phyloP scores from a whole-genome alignment of 2,888 invertebrate genomes.

The Callimorpha dominula region DNA sequence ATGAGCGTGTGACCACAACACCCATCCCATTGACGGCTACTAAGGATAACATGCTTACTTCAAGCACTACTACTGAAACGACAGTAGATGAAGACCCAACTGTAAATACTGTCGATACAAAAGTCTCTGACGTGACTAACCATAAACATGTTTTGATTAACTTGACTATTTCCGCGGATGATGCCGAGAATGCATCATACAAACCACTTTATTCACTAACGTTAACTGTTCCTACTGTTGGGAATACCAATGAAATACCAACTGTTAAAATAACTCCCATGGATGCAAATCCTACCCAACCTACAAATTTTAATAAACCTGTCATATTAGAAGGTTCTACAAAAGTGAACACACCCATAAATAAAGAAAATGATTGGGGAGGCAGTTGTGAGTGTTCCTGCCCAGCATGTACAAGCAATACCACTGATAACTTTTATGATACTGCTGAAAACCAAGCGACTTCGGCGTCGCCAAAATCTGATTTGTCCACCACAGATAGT shows the following conservation, averaged over 20 bases:
- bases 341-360: conserved; percentile 58
- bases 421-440: conserved; percentile 75
- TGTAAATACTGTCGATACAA: conserved; percentile 69
- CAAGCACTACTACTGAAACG: conserved; percentile 44
- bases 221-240: conserved; percentile 91
- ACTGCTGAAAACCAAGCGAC: conserved; percentile 67
- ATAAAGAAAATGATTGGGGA: conserved; percentile 77
- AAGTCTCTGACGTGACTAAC: conserved; percentile 71
- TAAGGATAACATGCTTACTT: conserved; percentile 57
- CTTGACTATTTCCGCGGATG: conserved; percentile 92
- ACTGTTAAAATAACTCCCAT: conserved; percentile 86
- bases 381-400: conserved; percentile 92
- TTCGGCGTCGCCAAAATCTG: conserved; percentile 35
- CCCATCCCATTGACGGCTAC: conserved; percentile 60
- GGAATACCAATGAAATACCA: conserved; percentile 82
- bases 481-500: conserved; percentile 25
- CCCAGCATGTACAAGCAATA: conserved; percentile 87
- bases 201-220: conserved; percentile 93
- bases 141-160: conserved; percentile 92
- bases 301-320: conserved; percentile 79
- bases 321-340: conserved; percentile 71
- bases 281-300: conserved; percentile 73
- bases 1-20: conserved; percentile 67
- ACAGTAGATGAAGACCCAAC: conserved; percentile 52
- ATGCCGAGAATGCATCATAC: conserved; percentile 76